These are phyloP conservation scores for Andrena dorsata DNA, from an alignment of 2,888 invertebrate genomes.

Conservation along the genomic window DNA sequence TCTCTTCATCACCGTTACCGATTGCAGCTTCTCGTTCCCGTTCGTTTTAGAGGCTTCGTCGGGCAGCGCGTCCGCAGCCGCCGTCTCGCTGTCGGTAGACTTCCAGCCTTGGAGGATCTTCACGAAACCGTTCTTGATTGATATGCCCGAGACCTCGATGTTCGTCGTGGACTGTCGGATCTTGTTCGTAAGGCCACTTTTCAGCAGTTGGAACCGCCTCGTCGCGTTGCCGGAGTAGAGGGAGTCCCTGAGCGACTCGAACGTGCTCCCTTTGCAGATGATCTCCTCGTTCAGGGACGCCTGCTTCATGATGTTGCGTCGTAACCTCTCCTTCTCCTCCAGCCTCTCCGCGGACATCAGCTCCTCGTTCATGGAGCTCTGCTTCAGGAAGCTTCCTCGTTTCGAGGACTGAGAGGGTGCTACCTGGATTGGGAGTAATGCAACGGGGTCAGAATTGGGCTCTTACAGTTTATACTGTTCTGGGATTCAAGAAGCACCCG, in stretches of 20 bases:
- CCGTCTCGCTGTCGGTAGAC: slow-evolving; percentile 75
- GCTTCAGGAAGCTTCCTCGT: slow-evolving; percentile 90
- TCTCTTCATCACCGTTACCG: slow-evolving; percentile 58
- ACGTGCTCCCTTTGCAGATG: slow-evolving; percentile 89
- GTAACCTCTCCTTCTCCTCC: slow-evolving; percentile 92
- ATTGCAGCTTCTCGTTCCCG: slow-evolving; percentile 48
- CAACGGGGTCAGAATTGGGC: too few relatives aligned
- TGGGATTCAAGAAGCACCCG: too few relatives aligned
- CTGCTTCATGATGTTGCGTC: slow-evolving; percentile 95
- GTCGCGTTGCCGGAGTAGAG: slow-evolving; percentile 90
- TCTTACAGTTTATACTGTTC: too few relatives aligned
- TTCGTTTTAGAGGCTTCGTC: slow-evolving; percentile 49
- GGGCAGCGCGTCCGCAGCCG: slow-evolving; percentile 13
- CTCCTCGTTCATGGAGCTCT: slow-evolving; percentile 95
- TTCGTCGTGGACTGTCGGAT: slow-evolving; percentile 93
- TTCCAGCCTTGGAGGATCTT: slow-evolving; percentile 90
- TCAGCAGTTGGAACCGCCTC: slow-evolving; percentile 91
- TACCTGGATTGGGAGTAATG: slow-evolving; percentile 12
- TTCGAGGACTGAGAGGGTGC: slow-evolving; percentile 55
- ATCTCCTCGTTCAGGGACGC: slow-evolving; percentile 95
- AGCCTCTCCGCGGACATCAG: slow-evolving; percentile 94
- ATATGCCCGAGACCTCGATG: slow-evolving; percentile 91
- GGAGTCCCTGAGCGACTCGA: slow-evolving; percentile 90
- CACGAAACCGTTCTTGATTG: slow-evolving; percentile 91
- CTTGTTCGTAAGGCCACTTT: slow-evolving; percentile 93